Percentiles rank a stretch among this genome's conserved stretches.
Conservation (phyloP, 2,113 vertebrate genomes). For the Ciconia stormi region DNA sequence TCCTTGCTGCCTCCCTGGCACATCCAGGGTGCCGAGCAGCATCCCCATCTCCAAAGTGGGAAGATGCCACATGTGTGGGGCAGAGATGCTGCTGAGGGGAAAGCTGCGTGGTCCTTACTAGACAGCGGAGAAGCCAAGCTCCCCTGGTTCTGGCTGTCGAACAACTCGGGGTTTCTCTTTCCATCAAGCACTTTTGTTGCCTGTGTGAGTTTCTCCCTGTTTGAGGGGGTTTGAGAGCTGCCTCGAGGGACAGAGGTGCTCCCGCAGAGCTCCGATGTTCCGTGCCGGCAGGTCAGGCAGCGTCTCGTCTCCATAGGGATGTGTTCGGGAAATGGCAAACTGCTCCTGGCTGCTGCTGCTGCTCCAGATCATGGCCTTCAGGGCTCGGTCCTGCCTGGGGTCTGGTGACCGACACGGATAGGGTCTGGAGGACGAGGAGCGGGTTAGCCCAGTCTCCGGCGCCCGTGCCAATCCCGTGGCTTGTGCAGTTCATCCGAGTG, state of each 20-base stretch:
- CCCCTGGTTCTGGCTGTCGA: not conserved
- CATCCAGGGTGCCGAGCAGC: rapidly evolving
- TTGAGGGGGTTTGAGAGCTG: not conserved
- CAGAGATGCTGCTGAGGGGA: not conserved
- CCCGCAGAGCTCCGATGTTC: not conserved
- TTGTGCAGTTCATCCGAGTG: not conserved
- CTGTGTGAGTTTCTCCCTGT: not conserved
- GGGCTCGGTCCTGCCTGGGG: not conserved
- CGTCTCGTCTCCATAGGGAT: not conserved
- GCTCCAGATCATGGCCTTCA: not conserved
- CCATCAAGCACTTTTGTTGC: not conserved
- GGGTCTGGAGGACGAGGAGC: not conserved
- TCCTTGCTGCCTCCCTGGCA: not conserved
- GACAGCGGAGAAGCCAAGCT: not conserved
- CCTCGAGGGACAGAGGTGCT: not conserved
- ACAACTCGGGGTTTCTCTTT: not conserved
- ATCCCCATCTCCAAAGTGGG: not conserved
- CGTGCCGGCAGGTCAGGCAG: not conserved
- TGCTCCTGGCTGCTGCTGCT: not conserved
- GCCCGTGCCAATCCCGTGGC: not conserved
- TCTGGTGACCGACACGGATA: not conserved
- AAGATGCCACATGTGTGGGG: not conserved
- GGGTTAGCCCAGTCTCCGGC: not conserved
- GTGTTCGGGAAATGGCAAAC: not conserved
- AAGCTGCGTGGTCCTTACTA: rapidly evolving